A percentile compares a stretch with the other conserved stretches of the same genome.
Evolutionary conservation across 1,140 invertebrate genomes (phyloP).

Genomic region (Drosophila ogumai): DNA sequence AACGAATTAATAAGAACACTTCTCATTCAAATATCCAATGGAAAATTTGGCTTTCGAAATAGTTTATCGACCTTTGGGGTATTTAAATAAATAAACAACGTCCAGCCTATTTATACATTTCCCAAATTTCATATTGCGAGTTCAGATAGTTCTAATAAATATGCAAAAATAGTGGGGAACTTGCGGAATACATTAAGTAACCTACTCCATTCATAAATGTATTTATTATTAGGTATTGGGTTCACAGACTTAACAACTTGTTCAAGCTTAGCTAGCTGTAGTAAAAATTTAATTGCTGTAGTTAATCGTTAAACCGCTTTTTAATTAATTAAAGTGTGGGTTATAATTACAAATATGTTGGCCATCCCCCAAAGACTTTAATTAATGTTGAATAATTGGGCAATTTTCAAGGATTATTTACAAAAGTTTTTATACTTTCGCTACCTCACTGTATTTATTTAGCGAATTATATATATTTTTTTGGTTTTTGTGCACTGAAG

Average conservation of each 20-base stretch:
- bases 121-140: neutral
- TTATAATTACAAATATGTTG: constrained; percentile 1
- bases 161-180: neutral
- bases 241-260: constrained; percentile 10
- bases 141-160: constrained; percentile 3
- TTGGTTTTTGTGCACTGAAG: constrained; percentile 46
- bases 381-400: constrained; percentile 9
- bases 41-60: constrained; percentile 10
- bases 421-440: constrained; percentile 2
- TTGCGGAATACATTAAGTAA: constrained; percentile 9
- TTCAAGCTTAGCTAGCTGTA: neutral
- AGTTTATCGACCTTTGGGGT: constrained; percentile 5
- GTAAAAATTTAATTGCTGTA: neutral
- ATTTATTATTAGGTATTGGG: neutral
- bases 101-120: neutral
- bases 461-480: neutral
- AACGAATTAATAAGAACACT: constrained; percentile 16
- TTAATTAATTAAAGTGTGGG: neutral
- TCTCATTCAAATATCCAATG: constrained; percentile 22
- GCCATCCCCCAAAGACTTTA: neutral
- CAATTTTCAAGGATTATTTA: constrained; percentile 13
- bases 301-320: neutral
- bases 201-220: constrained; percentile 2
- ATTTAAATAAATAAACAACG: neutral
- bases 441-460: constrained; percentile 3